Evolutionary conservation across 1,140 invertebrate species (phyloP), one percentile per base, ranked within the genome.

Genomic region (Nasonia vitripennis): DNA sequence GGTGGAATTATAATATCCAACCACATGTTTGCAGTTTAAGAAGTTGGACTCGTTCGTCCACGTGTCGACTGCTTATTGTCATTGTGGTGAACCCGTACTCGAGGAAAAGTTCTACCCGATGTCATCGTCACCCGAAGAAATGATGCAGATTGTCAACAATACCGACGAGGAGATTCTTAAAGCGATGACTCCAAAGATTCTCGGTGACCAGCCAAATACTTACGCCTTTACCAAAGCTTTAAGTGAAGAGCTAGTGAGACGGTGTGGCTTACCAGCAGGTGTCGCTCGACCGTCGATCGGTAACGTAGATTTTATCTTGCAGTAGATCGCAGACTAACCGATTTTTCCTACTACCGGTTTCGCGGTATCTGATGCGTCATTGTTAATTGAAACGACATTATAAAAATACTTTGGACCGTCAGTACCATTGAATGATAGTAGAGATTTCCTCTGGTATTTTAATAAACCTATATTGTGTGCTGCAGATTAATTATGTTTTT

Each of bases 21-120:
- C 2, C 73, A 37, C 9, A 67, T 37, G 10, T 10, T 87, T 87
- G 1, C 70, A 92, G 92, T 83, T 92, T 70, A 78, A 88, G 48
- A 88, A 90, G 7, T 81, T 93, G 12, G 78, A 87, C 9, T 89
- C 92, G 0, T 95, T 98, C 84, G 93, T 98, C 3, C 97, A 98
- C 89, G 95, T 98, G 0, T 98, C 97, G 4, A 98, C 97, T 0
- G 95, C 97, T 0, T 98, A 97, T 88, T 97, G 96, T 86, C 96
- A 97, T 87, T 97, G 96, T 88, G 95, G 96, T 62, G 93, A 96
- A 85, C 91, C 93, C 0, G 93, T 95, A 0, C 92, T 97, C 34
- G 95, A 97, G 87, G 96, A 97, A 90, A 94, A 94, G 41, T 89
- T 94, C 12, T 97, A 97, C 89, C 92, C 93, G 2, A 94, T 97